A percentile compares a stretch with the other conserved stretches of the same genome.
Conservation (phyloP, 2,797 vertebrate genomes). For the Arctocebus calabarensis region DNA sequence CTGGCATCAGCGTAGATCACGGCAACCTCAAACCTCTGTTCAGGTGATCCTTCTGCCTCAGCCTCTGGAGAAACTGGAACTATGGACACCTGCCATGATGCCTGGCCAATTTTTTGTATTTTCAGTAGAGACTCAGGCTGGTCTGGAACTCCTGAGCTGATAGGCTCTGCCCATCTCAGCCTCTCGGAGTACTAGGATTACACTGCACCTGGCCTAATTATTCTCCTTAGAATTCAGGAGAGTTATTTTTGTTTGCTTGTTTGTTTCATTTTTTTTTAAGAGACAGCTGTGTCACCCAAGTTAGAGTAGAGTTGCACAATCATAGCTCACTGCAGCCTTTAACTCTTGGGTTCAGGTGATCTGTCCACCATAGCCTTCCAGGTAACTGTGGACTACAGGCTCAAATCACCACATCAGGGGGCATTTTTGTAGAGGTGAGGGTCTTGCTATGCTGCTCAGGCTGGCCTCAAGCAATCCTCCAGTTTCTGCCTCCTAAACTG, state of each 20-base stretch:
- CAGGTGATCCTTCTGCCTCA: no score
- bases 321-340: neutral
- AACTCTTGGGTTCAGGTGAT: neutral
- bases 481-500: neutral
- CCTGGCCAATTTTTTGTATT: no score
- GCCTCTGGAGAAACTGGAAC: no score
- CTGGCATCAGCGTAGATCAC: no score
- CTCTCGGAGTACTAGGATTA: no score
- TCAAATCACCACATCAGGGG: neutral
- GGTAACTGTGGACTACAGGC: neutral
- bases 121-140: no score
- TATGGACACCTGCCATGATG: no score
- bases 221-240: neutral
- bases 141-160: no score
- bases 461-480: neutral
- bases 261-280: neutral
- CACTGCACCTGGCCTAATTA: neutral
- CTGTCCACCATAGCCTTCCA: neutral
- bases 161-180: no score
- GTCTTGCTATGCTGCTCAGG: neutral
- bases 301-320: neutral
- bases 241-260: neutral
- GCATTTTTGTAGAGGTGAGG: neutral
- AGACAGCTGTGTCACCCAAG: neutral
- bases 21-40: no score